Evolutionary conservation across 1,140 invertebrate species (phyloP), one percentile per base, ranked within the genome.

Genomic region (Caenorhabditis remanei): DNA sequence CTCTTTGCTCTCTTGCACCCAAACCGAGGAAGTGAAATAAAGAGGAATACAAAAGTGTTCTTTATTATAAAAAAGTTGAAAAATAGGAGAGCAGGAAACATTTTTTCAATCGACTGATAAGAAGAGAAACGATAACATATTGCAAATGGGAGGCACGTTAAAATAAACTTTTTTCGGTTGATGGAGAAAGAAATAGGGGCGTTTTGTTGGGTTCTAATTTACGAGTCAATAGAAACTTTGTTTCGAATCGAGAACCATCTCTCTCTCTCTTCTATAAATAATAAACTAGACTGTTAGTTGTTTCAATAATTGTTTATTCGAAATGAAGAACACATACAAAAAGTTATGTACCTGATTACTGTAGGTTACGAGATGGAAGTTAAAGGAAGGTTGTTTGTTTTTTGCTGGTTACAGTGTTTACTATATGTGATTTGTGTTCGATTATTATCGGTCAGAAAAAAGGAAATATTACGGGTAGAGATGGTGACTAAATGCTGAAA

Each of bases 371-470:
- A 58, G 8, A 14, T n/a, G 19, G 56, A 21, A n/a, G 55, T 8
- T 8, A 58, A 58, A 21, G 14, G 19, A n/a, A 58, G 14, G 19
- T 14, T n/a, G 32, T 63, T 19, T 63, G 19, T 63, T 21, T 63
- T 63, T 63, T 63, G 56, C 8, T n/a, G 14, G 19, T 58, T 14
- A 50, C 14, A 16, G 50, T 50, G 50, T 50, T 16, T 9, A 50
- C 50, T 50, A 16, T 58, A 58, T 58, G 21, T 63, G 61, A 63
- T 63, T 63, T 63, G 61, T 63, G 61, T 63, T 63, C 61, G 61
- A 63, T 63, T 63, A 32, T 13, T 32, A 63, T 63, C 61, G 24
- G 56, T 8, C 19, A n/a, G n/a, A n/a, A n/a, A n/a, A 58, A 58
- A n/a, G 8, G 21, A 21, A 4, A 21, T 14, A n/a, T 8, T 2